Conservation (phyloP, 1,140 invertebrate species). For the Hermetia illucens region DNA sequence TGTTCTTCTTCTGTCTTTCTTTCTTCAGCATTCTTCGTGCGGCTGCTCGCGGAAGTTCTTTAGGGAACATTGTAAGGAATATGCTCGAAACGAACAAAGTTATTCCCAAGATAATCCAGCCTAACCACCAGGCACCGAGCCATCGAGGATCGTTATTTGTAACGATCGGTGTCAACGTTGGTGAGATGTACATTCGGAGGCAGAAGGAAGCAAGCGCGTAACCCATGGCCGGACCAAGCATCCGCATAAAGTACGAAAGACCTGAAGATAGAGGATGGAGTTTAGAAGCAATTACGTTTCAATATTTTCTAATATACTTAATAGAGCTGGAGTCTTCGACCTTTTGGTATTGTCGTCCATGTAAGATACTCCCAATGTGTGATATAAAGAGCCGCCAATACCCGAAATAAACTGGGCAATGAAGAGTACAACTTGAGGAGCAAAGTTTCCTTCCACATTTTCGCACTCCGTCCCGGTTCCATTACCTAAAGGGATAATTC, state of each 20-base stretch:
- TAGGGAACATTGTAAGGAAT: constrained; percentile 49
- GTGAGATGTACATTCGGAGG: constrained; percentile 53
- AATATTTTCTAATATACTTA: too few relatives aligned
- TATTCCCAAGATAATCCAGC: constrained; percentile 55
- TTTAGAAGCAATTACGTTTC: too few relatives aligned
- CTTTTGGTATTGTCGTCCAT: constrained; percentile 58
- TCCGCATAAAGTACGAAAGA: constrained; percentile 52
- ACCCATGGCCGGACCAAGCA: constrained; percentile 56
- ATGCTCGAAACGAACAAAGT: constrained; percentile 45
- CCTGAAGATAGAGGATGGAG: too few relatives aligned
- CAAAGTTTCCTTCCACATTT: constrained; percentile 39
- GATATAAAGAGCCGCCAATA: constrained; percentile 48
- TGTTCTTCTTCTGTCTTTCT: constrained; percentile 14
- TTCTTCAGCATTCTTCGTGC: constrained; percentile 35
- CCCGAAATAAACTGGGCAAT: constrained; percentile 50
- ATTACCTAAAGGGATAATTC: constrained; percentile 4
- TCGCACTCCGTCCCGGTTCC: constrained; percentile 34
- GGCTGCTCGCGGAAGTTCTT: constrained; percentile 43
- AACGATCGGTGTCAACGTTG: constrained; percentile 50
- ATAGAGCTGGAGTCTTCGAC: constrained; percentile 48
- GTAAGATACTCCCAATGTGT: constrained; percentile 52
- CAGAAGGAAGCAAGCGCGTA: constrained; percentile 53
- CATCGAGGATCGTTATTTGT: constrained; percentile 53
- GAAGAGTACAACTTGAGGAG: constrained; percentile 44
- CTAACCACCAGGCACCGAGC: constrained; percentile 68